These are phyloP conservation scores for Oreochromis niloticus DNA, from an alignment of 2,113 vertebrate genomes.

Conservation along the genomic window DNA sequence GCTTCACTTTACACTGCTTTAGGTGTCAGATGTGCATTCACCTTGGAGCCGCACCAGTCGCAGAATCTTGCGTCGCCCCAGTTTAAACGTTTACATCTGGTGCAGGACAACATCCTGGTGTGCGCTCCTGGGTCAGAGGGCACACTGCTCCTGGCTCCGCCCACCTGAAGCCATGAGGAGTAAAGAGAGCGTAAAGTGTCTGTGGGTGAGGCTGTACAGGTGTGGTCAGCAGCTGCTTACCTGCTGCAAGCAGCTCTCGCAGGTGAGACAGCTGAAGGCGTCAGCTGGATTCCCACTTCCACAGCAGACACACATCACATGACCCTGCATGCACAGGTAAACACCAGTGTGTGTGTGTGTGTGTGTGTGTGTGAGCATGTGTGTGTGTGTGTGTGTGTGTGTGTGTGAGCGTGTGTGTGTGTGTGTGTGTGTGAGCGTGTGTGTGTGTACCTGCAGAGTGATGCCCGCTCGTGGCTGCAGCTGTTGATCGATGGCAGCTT, in stretches of 20 bases:
- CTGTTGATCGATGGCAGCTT: conserved; percentile 74
- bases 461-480: conserved; percentile 68
- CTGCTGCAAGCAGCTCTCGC: conserved; percentile 22
- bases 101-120: conserved; percentile 68
- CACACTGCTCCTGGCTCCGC: conserved; percentile 20
- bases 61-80: conserved; percentile 75
- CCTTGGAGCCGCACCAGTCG: conserved; percentile 83
- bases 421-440: accelerated
- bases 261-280: conserved; percentile 39
- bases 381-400: accelerated
- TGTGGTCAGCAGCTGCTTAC: not conserved
- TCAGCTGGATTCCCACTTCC: conserved; percentile 30
- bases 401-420: accelerated
- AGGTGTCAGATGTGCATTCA: not conserved
- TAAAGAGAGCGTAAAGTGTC: not conserved
- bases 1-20: not conserved
- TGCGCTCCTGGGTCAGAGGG: conserved; percentile 17
- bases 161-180: conserved; percentile 14
- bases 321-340: not conserved
- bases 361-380: accelerated
- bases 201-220: not conserved
- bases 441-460: conserved; percentile 72
- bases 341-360: accelerated
- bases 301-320: conserved; percentile 24
- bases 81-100: conserved; percentile 73